Conservation (phyloP, 2,797 vertebrate species). For the Sciurus vulgaris region DNA sequence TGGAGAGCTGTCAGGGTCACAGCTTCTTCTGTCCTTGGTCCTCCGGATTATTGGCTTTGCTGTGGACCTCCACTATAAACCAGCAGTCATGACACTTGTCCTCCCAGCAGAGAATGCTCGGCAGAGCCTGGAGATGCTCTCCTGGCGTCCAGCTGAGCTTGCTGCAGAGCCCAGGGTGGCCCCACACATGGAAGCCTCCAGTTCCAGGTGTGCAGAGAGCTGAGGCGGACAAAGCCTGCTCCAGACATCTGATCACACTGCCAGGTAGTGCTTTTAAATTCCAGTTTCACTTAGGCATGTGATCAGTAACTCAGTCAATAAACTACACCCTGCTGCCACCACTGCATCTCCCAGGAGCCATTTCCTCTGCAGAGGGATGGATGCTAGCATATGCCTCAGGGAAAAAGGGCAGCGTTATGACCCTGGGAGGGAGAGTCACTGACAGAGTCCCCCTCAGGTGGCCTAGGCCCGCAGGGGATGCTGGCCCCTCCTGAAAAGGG, state of each 20-base stretch:
- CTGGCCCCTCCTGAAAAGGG: not conserved
- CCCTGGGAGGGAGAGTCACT: rapidly evolving
- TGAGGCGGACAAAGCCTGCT: not conserved
- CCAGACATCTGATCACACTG: rapidly evolving
- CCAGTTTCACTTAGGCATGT: not conserved
- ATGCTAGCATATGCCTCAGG: rapidly evolving
- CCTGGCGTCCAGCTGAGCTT: rapidly evolving
- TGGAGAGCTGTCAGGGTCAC: rapidly evolving
- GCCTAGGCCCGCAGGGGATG: rapidly evolving
- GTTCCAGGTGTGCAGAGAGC: rapidly evolving
- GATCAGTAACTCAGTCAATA: not conserved
- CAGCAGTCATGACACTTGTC: not conserved
- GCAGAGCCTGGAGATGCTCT: not conserved
- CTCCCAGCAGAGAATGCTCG: not conserved
- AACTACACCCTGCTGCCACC: rapidly evolving
- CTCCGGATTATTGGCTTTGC: not conserved
- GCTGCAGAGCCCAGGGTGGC: rapidly evolving
- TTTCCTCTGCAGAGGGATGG: not conserved
- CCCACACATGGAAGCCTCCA: rapidly evolving
- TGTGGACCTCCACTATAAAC: not conserved
- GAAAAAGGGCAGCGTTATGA: too few species aligned
- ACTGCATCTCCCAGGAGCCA: not conserved
- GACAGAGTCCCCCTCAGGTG: rapidly evolving
- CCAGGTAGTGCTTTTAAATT: rapidly evolving
- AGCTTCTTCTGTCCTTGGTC: too few species aligned